A percentile compares a stretch with the other conserved stretches of the same genome.
Evolutionary conservation across 2,888 invertebrate genomes (phyloP).

Genomic region (Petrolisthes cinctipes): DNA sequence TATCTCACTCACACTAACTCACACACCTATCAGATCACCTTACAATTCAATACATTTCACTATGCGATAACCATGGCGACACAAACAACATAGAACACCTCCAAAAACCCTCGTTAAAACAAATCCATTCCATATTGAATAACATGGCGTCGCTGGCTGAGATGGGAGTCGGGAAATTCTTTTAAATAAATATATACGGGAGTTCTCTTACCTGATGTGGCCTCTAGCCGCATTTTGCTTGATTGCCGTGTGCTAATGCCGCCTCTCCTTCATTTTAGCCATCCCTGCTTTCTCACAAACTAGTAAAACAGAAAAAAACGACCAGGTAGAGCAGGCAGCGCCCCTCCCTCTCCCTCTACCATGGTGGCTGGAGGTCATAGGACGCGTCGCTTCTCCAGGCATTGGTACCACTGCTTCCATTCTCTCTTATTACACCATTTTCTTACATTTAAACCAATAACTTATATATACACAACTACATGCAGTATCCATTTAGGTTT

Average conservation of each 20-base stretch:
- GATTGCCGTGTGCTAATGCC: constrained; percentile 15
- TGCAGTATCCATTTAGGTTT: too few species aligned
- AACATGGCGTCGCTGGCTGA: constrained; percentile 42
- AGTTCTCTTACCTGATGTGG: constrained; percentile 36
- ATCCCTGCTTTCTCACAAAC: constrained; percentile 29
- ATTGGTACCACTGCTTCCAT: constrained; percentile 46
- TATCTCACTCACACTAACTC: constrained; percentile 8
- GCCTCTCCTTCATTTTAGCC: constrained; percentile 25
- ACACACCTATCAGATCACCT: constrained; percentile 1
- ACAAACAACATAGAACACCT: neutral
- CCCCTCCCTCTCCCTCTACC: constrained; percentile 41
- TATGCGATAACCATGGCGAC: neutral
- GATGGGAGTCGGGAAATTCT: constrained; percentile 17
- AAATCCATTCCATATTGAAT: constrained; percentile 49
- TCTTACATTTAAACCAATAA: neutral
- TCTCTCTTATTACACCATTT: constrained; percentile 21
- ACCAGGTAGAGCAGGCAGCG: constrained; percentile 20
- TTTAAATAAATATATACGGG: neutral
- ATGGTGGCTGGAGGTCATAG: constrained; percentile 55
- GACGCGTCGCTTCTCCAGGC: constrained; percentile 30
- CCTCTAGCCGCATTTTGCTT: constrained; percentile 12
- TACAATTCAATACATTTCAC: neutral
- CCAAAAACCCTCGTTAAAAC: neutral
- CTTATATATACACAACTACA: too few species aligned
- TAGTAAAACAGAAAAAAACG: constrained; percentile 34